A percentile compares a stretch with the other conserved stretches of the same genome.
These are phyloP conservation scores for Platynereis dumerilii DNA, from an alignment of 2,888 invertebrate species.

Conservation along the genomic window DNA sequence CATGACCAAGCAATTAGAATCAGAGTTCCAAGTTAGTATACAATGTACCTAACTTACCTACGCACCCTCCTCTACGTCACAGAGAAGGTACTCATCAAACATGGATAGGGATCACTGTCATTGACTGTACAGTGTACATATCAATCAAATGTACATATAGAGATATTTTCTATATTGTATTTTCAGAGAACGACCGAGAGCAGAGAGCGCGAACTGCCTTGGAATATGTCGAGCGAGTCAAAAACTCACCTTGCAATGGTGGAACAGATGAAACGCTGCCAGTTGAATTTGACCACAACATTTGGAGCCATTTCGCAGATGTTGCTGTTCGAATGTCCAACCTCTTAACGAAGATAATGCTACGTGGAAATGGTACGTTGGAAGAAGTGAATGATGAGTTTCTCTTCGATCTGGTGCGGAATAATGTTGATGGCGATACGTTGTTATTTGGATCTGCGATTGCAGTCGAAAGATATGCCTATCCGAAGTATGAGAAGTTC, in stretches of 20 bases:
- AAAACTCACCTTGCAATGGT: slow-evolving; percentile 36
- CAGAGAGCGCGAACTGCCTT: slow-evolving; percentile 30
- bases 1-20: no score
- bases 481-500: slow-evolving; percentile 32
- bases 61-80: no score
- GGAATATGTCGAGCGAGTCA: slow-evolving; percentile 46
- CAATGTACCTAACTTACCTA: no score
- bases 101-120: no score
- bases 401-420: slow-evolving; percentile 48
- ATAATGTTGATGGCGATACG: slow-evolving; percentile 51
- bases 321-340: slow-evolving; percentile 51
- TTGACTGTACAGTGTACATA: no score
- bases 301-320: slow-evolving; percentile 45
- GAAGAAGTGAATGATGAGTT: slow-evolving; percentile 35
- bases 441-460: slow-evolving; percentile 47
- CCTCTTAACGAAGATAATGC: slow-evolving; percentile 42
- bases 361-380: slow-evolving; percentile 22
- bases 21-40: no score
- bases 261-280: slow-evolving; percentile 48
- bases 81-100: no score
- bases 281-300: slow-evolving; percentile 45
- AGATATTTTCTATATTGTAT: no score
- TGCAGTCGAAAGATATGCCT: slow-evolving; percentile 17
- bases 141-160: no score
- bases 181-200: not conserved